Base-by-base conservation (phyloP, 2,113 vertebrate genomes). In the Periophthalmodon schlosseri region DNA sequence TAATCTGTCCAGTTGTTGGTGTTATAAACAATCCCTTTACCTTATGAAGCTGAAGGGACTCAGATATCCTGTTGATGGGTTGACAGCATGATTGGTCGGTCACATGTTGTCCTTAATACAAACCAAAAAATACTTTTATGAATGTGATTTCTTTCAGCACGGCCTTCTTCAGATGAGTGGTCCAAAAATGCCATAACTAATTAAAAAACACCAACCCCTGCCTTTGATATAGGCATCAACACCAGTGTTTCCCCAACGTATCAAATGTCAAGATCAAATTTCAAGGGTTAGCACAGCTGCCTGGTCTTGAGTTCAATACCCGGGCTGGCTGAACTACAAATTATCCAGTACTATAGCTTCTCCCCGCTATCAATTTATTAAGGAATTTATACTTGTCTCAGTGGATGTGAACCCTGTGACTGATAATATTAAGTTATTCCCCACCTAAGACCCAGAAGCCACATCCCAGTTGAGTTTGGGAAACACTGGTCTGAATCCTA, bases 91-190 rank as follows among this genome's bases (percentile, higher is more conserved):
- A 13, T 77, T 77, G 77, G 75, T 74, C 77, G 75, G 70, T 85
- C 81, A 80, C 78, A 68, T 70, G 80, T 80, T 76, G 72, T 86
- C 82, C 83, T 77, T 54, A 57, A 52, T 47, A 57, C 73, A 82
- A 75, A 74, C 72, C 64, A 69, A 85, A 88, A 92, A 79, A 83
- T 69, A 68, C 72, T 77, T 70, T 69, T 75, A 49, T 86, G 85
- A 89, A 86, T 88, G 91, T 87, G 70, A 57, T 49, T 72, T 58
- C 60, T 69, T 47, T 76, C 78, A 87, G 83, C 82, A 72, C 21
- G 70, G 80, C 76, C 73, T 82, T 86, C 49, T 74, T 56, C 64
- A 69, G 44, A 10, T 67, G 34, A 18, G 54, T 20, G 46, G 73
- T 72, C 58, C 8, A 69, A 68, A 54, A 60, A 66, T 80, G 74